Evolutionary conservation across 1,140 invertebrate species (phyloP).

Genomic region (Gonatopus flavifemur): DNA sequence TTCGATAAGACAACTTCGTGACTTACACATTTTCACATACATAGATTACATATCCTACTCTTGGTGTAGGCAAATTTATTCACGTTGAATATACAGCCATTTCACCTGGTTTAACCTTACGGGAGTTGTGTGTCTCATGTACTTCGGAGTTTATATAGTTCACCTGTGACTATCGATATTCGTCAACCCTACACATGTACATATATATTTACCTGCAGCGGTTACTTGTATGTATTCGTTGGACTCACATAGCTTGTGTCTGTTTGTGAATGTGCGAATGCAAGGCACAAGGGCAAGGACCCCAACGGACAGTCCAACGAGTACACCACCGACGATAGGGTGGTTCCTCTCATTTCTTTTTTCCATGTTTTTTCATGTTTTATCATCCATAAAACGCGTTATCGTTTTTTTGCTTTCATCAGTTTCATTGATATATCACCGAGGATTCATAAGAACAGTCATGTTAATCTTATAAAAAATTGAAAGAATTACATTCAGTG

Average conservation of each 20-base stretch:
- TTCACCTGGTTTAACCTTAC: no score
- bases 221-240: no score
- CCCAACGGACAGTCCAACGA: slow-evolving; percentile 37
- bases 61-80: no score
- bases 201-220: no score
- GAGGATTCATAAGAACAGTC: no score
- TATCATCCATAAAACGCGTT: neutral
- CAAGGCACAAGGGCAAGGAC: slow-evolving; percentile 53
- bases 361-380: slow-evolving; percentile 13
- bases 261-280: no score
- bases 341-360: slow-evolving; percentile 7
- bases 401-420: neutral
- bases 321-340: slow-evolving; percentile 17
- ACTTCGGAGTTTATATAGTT: slow-evolving; percentile 5
- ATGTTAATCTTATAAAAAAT: neutral
- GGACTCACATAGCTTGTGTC: no score
- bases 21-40: no score
- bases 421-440: neutral
- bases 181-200: slow-evolving; percentile 39
- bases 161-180: slow-evolving; percentile 48
- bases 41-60: no score
- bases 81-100: no score
- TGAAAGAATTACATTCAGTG: neutral
- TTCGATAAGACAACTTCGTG: slow-evolving; percentile 17
- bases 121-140: no score